phyloP scores from a whole-genome alignment of 2,113 vertebrate species.

The Tychaedon coryphoeus region DNA sequence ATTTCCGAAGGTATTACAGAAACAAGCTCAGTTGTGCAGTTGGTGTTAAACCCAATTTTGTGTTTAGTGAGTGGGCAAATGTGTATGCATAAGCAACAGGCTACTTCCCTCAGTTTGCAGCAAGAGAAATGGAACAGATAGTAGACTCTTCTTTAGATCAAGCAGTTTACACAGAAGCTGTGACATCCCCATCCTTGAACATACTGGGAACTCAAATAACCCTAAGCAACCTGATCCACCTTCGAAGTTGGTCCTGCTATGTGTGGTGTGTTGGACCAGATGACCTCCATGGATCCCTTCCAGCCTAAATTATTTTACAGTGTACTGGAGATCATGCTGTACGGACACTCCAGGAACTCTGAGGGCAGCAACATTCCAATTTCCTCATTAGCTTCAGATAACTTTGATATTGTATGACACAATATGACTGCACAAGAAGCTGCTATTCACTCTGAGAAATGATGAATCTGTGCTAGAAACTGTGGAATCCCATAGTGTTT shows the following conservation, averaged over 20 bases:
- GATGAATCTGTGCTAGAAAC: neutral
- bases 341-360: neutral
- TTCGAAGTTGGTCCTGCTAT: neutral
- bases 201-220: neutral
- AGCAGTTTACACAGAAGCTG: neutral
- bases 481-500: neutral
- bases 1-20: neutral
- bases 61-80: neutral
- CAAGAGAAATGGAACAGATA: neutral
- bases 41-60: neutral
- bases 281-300: constrained; percentile 30
- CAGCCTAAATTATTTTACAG: neutral
- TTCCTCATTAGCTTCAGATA: neutral
- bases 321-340: neutral
- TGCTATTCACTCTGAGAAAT: neutral
- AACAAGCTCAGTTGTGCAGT: neutral
- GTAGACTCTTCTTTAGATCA: neutral
- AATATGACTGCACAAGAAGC: neutral
- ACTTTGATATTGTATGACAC: neutral
- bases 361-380: neutral
- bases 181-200: neutral
- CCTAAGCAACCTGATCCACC: neutral
- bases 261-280: constrained; percentile 2
- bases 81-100: neutral
- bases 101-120: neutral